These are phyloP conservation scores for Anser brachyrhynchus DNA, from an alignment of 2,113 vertebrate genomes.

Conservation along the genomic window DNA sequence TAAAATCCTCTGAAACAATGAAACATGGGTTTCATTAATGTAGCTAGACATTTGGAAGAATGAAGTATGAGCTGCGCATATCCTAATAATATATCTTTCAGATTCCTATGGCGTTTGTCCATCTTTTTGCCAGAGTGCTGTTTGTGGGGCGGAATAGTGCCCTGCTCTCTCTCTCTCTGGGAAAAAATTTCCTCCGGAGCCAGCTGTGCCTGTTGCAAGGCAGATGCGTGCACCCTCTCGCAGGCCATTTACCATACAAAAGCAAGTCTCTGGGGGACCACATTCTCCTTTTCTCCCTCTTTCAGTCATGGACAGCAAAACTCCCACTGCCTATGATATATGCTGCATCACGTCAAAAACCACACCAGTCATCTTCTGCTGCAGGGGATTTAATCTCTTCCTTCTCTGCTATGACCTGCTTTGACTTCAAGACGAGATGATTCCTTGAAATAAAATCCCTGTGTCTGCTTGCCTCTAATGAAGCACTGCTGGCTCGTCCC, in stretches of 20 bases:
- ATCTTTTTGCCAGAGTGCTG: conserved; percentile 16
- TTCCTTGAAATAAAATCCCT: background rate
- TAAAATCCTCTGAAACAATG: conserved; percentile 39
- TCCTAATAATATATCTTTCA: conserved; percentile 1
- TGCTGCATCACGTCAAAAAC: rapidly evolving
- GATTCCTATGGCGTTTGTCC: conserved; percentile 27
- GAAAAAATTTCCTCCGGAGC: background rate
- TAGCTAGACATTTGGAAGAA: background rate
- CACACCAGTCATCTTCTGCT: background rate
- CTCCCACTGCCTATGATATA: rapidly evolving
- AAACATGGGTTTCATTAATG: conserved; percentile 59
- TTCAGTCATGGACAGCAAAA: background rate
- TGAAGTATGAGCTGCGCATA: conserved; percentile 11
- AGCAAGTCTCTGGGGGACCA: background rate
- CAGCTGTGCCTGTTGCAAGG: background rate
- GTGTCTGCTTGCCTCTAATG: rapidly evolving
- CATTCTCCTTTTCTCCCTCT: background rate
- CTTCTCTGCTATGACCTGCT: background rate
- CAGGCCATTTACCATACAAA: background rate
- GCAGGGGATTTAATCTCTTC: background rate
- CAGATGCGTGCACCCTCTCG: background rate
- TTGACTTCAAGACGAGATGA: background rate
- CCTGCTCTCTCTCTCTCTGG: background rate
- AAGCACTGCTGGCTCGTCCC: background rate
- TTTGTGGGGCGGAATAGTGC: background rate